These are phyloP conservation scores for Arothron firmamentum DNA, from an alignment of 2,113 vertebrate genomes.

Conservation along the genomic window DNA sequence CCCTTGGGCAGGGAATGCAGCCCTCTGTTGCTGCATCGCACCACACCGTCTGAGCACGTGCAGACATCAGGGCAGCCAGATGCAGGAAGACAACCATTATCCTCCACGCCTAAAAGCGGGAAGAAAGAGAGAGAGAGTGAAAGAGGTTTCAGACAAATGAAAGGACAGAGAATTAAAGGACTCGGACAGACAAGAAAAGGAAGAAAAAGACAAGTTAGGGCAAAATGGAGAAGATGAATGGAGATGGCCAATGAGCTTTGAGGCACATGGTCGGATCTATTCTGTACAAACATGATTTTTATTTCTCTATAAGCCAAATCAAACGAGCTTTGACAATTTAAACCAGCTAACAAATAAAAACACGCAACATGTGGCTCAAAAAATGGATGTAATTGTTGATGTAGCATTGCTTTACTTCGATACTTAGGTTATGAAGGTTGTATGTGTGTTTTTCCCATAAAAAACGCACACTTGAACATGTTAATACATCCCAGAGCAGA, in stretches of 20 bases:
- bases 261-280: constrained; percentile 26
- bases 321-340: constrained; percentile 33
- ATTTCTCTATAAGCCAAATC: constrained; percentile 32
- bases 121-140: constrained; percentile 3
- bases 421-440: constrained; percentile 16
- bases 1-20: constrained; percentile 86
- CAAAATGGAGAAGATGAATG: constrained; percentile 1
- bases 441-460: constrained; percentile 2
- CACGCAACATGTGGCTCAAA: constrained; percentile 35
- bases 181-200: constrained; percentile 2
- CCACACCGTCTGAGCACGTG: constrained; percentile 88
- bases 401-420: constrained; percentile 6
- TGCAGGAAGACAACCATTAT: constrained; percentile 88
- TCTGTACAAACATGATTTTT: constrained; percentile 32
- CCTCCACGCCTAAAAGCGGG: constrained; percentile 79
- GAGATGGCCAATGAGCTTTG: constrained; percentile 16
- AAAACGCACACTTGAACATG: constrained; percentile 25
- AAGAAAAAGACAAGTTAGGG: neutral
- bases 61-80: constrained; percentile 90
- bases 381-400: constrained; percentile 6
- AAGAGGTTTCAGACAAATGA: constrained; percentile 5
- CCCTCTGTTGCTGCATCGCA: constrained; percentile 93
- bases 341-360: constrained; percentile 14
- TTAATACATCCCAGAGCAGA: constrained; percentile 41
- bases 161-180: neutral